These are phyloP conservation scores for Notodonta dromedarius DNA, from an alignment of 2,888 invertebrate genomes.

Conservation along the genomic window DNA sequence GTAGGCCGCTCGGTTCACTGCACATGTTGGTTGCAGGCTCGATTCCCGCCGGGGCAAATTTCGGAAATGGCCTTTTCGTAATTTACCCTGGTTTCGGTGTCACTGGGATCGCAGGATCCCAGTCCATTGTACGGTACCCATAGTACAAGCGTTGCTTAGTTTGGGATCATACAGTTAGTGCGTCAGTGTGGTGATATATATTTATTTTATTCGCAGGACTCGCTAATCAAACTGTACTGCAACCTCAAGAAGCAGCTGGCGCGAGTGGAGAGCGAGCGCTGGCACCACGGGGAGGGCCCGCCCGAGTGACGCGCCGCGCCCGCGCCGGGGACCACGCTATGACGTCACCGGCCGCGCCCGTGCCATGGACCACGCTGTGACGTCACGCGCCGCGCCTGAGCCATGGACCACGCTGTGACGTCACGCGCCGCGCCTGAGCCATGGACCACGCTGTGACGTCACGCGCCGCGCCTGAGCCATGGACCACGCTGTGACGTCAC, in stretches of 20 bases:
- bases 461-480: not conserved
- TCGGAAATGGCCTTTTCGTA: too few species aligned
- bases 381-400: constrained; percentile 21
- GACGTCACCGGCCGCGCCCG: constrained; percentile 50
- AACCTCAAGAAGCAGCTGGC: constrained; percentile 87
- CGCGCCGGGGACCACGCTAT: constrained; percentile 12
- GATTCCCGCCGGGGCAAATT: too few species aligned
- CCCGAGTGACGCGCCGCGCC: constrained; percentile 65
- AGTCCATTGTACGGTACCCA: too few species aligned
- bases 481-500: too few species aligned
- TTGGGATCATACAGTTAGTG: too few species aligned
- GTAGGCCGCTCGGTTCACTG: too few species aligned
- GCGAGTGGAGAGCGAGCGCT: constrained; percentile 78
- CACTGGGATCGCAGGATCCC: too few species aligned
- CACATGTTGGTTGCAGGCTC: too few species aligned
- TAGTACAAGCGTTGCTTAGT: too few species aligned
- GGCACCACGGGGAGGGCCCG: constrained; percentile 79
- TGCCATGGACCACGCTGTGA: constrained; percentile 19
- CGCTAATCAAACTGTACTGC: constrained; percentile 86
- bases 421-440: constrained; percentile 18
- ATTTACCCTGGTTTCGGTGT: too few species aligned
- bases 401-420: constrained; percentile 23
- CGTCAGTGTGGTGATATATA: too few species aligned
- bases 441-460: too few species aligned
- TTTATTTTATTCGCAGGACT: constrained; percentile 79